Evolutionary conservation across 1,140 invertebrate genomes (phyloP).

Genomic region (Camponotus vicinus): DNA sequence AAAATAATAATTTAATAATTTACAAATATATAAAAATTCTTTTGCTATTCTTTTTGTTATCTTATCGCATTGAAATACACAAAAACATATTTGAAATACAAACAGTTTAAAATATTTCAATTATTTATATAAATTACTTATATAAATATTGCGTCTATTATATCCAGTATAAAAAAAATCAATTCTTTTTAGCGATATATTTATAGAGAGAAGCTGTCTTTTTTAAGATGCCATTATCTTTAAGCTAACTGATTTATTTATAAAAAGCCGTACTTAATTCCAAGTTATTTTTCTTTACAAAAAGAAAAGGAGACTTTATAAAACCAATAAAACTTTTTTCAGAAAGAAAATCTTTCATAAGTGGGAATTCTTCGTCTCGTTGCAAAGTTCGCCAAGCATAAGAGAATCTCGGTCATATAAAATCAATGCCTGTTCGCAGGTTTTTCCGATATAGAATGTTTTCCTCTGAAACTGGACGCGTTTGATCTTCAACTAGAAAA

Average conservation of each 20-base stretch:
- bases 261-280: conserved; percentile 18
- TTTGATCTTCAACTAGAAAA: conserved; percentile 14
- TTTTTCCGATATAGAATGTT: conserved; percentile 22
- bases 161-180: no score
- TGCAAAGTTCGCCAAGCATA: conserved; percentile 9
- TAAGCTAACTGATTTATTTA: conserved; percentile 13
- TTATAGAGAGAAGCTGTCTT: not conserved
- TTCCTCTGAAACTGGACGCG: not conserved
- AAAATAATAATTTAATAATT: not conserved
- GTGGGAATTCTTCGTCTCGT: not conserved
- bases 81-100: not conserved
- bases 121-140: no score
- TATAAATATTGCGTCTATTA: no score
- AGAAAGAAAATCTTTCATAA: not conserved
- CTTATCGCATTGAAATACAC: not conserved
- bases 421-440: conserved; percentile 43
- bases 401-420: conserved; percentile 31
- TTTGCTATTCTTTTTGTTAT: no score
- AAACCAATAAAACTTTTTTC: conserved; percentile 50
- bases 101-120: no score
- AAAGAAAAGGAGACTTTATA: not conserved
- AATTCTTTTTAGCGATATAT: not conserved
- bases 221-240: not conserved
- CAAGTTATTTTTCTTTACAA: conserved; percentile 9
- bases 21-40: not conserved